Base-by-base conservation (phyloP, 2,888 invertebrate species). In the Spodoptera picta region DNA sequence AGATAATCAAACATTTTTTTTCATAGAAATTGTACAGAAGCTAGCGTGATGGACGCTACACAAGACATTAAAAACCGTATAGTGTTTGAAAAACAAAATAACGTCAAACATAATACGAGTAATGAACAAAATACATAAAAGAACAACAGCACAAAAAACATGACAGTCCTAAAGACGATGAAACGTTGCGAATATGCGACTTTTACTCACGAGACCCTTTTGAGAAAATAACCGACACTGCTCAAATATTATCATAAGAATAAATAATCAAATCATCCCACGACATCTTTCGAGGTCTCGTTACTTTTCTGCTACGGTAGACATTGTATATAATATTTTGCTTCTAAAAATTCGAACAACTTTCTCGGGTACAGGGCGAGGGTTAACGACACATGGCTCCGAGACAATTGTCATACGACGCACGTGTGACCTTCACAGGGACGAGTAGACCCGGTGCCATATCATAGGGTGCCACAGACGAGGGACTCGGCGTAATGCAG, bases 321-420 rank as follows among this genome's bases (percentile, higher is more conserved):
- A 60, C 43, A 72, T 58, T 75, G 66, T n/a, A n/a, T n/a, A n/a
- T n/a, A 73, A 74, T 76, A 73, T 68, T 73, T 60, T 60, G 62
- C 44, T 62, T 53, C 54, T 49, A 36, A 51, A 57, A 68, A 57
- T 47, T 36, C 36, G 46, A 42, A 42, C 57, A 7, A 19, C 12
- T 60, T 58, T 57, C 23, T 49, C 19, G 24, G 54, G 64, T 44
- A 45, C 27, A 56, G 27, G 46, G 10, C n/a, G 49, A 48, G 41
- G 64, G 69, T 75, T 65, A 69, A 66, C 61, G 73, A 61, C 62
- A 45, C 51, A 47, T 19, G 46, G 48, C 58, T 62, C 56, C 42
- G 53, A 59, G 60, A 77, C 56, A 69, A 75, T 77, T 73, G 69
- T 55, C 65, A 58, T 56, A 67, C 57, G 62, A 45, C 36, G 27